phyloP scores from a whole-genome alignment of 2,797 vertebrate species.

The Staurois parvus region DNA sequence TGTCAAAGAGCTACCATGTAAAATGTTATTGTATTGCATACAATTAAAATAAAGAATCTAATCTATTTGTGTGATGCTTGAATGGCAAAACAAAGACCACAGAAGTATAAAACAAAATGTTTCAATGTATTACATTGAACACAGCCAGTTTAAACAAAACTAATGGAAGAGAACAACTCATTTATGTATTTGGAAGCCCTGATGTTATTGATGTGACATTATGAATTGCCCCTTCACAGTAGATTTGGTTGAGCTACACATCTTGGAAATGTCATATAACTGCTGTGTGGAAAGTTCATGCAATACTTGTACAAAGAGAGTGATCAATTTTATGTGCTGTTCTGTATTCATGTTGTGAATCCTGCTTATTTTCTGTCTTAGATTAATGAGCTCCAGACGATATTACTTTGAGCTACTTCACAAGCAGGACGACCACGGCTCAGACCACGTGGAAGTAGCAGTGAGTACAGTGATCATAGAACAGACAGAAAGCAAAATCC shows the following conservation, averaged over 20 bases:
- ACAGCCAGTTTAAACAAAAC: too few species aligned
- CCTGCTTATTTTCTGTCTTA: not conserved
- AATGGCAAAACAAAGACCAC: too few species aligned
- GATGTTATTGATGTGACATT: not conserved
- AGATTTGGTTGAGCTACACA: not conserved
- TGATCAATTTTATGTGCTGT: not conserved
- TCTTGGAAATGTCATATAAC: not conserved
- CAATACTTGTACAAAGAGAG: not conserved
- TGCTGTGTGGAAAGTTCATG: not conserved
- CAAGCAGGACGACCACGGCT: conserved; percentile 96
- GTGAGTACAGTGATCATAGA: conserved; percentile 78
- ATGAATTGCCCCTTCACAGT: not conserved
- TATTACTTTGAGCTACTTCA: conserved; percentile 99
- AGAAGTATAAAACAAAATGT: too few species aligned
- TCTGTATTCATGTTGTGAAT: not conserved
- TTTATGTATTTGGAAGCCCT: too few species aligned
- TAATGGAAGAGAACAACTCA: too few species aligned
- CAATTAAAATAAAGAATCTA: too few species aligned
- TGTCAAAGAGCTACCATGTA: too few species aligned
- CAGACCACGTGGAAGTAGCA: conserved; percentile 96
- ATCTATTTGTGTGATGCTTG: too few species aligned
- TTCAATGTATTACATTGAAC: too few species aligned
- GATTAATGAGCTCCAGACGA: conserved; percentile 88
- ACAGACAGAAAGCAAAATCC: not conserved
- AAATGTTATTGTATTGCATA: too few species aligned